Base-by-base conservation (phyloP, 1,140 invertebrate species). In the Drosophila sulfurigaster region DNA sequence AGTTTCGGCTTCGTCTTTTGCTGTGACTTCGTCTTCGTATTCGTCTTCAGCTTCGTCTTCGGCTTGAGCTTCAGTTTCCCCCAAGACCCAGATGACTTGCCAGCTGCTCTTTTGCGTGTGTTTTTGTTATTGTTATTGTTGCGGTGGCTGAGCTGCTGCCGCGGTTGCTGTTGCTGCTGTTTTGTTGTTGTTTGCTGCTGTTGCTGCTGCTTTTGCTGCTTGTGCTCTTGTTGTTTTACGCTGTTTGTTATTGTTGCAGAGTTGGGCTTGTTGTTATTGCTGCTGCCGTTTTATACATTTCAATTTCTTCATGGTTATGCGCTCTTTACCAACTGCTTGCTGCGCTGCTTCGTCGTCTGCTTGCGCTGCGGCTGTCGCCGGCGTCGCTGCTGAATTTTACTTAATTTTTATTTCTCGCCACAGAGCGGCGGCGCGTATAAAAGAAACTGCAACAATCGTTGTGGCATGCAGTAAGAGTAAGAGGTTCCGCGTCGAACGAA, bases 341-440 rank as follows among this genome's bases (percentile, higher is more conserved):
- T 5, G 60, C 46, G 60, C 46, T 48, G 35, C 58, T 25, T 32
- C 3, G 20, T 46, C 38, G 11, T 3, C 64, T 13, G 65, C 35
- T 38, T 38, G 30, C 10, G 49, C 0, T 3, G 59, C 16, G 16
- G 64, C 25, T 16, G 46, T 30, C 11, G 73, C 25, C 32, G 57
- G 7, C 66, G 60, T 54, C 81, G 70, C 60, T 63, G 70, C 57
- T 65, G 78, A 57, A 60, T 76, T 88, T 88, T 88, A 83, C 78
- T 89, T 89, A 81, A 87, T 88, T 88, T 87, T 83, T 80, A 83
- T 88, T 83, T 88, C 83, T 80, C 83, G 85, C 79, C 82, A 71
- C 82, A 68, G 66, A 82, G 82, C 82, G 87, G 82, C 82, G 87
- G 78, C 75, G 69, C 91, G 35, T 92, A 92, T 92, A 92, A 89